Base-by-base conservation (phyloP, 2,797 vertebrate species). In the Peromyscus eremicus region DNA sequence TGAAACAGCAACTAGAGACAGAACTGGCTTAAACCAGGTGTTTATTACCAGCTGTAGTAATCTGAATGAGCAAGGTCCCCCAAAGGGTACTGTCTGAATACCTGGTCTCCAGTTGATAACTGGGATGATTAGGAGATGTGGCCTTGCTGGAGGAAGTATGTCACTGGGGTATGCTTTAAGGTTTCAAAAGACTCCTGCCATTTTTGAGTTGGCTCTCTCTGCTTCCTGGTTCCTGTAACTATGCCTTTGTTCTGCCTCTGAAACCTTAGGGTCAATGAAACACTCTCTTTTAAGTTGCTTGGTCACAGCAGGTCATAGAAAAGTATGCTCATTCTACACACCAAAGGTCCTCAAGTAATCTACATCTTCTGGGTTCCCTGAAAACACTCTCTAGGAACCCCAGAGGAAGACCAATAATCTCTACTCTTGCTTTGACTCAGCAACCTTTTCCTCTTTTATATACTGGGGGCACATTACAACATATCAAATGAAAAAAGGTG, bases 401-500 rank as follows among this genome's bases (percentile, higher is more conserved):
- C 0, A 86, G 75, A n/a, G 32, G 29, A 16, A 94, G 29, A 83
- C 8, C 16, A 94, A 83, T 60, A 91, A 89, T 91, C 19, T 14
- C 46, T 55, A 77, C 37, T 25, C 40, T 29, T 40, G 34, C 34
- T 89, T 93, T 86, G 85, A 57, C 32, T 55, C 6, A 89, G 25
- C 0, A 6, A 5, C 17, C 21, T 85, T 66, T 60, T 57, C 79
- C 19, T 91, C 66, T 64, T 90, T 96, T 68, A 82, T 82, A 75
- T 3, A 88, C 1, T 91, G 34, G 55, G 55, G 29, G 7, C 83
- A 87, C 80, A 89, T 34, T 32, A 60, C 70, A 93, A 95, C 91
- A 83, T 66, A 92, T 95, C 90, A 94, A 94, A 62, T 62, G 49
- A 92, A 32, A 12, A 46, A 95, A 71, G 34, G 21, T 40, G 62